Conservation (phyloP, 2,113 vertebrate species). For the Tichodroma muraria region DNA sequence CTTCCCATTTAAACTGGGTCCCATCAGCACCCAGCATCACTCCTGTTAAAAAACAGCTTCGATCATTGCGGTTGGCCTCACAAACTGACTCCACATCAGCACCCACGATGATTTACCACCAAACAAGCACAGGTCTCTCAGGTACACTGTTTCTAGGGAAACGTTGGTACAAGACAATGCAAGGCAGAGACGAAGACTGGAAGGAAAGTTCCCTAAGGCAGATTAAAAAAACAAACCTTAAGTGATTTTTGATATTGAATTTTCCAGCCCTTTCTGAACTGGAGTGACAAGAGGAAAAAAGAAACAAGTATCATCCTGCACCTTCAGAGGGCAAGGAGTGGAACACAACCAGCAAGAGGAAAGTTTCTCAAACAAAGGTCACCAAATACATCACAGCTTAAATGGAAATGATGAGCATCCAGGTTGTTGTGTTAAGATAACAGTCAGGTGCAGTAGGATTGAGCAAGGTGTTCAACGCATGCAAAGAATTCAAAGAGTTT, state of each 20-base stretch:
- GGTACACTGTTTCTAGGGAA: neutral
- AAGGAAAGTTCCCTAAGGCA: neutral
- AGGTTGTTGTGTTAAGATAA: neutral
- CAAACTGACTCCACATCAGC: neutral
- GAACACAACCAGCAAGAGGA: neutral
- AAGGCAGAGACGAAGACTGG: neutral
- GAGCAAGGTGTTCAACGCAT: neutral
- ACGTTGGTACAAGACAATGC: neutral
- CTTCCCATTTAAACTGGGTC: neutral
- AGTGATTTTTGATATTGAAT: neutral
- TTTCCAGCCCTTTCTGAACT: neutral
- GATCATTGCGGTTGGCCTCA: neutral
- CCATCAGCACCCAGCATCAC: neutral
- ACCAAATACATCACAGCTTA: neutral
- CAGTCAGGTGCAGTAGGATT: accelerated
- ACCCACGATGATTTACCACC: neutral
- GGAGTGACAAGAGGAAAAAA: neutral
- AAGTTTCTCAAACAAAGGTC: neutral
- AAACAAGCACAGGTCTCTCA: neutral
- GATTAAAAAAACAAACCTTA: neutral
- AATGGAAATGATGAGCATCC: neutral
- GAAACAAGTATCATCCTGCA: neutral
- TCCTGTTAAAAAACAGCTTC: neutral
- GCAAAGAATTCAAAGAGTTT: neutral
- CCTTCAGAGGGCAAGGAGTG: neutral